Base-by-base conservation (phyloP, 2,113 vertebrate species). In the Lonchura striata region DNA sequence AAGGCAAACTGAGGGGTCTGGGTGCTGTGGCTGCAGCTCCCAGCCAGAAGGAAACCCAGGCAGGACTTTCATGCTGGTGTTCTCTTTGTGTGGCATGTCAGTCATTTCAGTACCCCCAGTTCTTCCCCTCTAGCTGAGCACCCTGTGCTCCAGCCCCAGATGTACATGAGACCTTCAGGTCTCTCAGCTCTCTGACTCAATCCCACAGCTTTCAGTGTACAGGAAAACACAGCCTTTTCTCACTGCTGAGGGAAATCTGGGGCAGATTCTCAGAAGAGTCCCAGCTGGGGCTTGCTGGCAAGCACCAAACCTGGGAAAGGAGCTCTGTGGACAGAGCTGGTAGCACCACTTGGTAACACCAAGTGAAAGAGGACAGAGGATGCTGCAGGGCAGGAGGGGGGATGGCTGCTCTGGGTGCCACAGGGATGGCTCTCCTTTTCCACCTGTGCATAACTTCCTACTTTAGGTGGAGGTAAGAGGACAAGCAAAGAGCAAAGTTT, bases 221-320 rank as follows among this genome's bases (percentile, higher is more conserved):
- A 70, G 49, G 52, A 59, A 92, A 74, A 88, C 42, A 35, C 47
- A 75, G 56, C 33, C 4, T 92, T 66, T 89, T 82, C 65, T 89
- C 35, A 52, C 31, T 75, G 61, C 53, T 90, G 65, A 71, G 61
- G 61, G 77, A 84, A 87, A 59, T 31, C 42, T 66, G 60, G 47
- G 77, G 52, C 52, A 71, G 39, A n/a, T 94, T 95, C 84, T 89
- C 56, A 47, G 64, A 82, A 87, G 49, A 91, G 60, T 87, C 56
- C 35, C 41, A 74, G 28, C 54, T 64, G 31, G 57, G 93, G 44
- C 81, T 95, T 75, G 82, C 60, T 91, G 90, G 42, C 59, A 65
- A 74, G 20, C 2, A 2, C 23, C 64, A 77, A 46, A 52, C 7
- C 11, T 50, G 16, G 50, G 47, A 30, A 50, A 72, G 77, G 42